Conservation (phyloP, 1,140 invertebrate genomes). For the Zaprionus camerounensis region DNA sequence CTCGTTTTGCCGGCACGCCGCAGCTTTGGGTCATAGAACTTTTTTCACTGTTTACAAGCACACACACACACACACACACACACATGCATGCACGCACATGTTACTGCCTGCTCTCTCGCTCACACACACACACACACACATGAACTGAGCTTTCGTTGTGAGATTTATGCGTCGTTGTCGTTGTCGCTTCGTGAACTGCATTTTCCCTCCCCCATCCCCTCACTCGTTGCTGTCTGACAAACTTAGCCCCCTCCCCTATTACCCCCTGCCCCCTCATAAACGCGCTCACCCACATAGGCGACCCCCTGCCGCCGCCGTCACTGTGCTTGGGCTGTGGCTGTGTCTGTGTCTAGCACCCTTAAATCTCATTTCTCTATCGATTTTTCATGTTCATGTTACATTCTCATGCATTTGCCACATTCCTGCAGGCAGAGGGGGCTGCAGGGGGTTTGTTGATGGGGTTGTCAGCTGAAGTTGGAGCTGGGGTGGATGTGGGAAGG, state of each 20-base stretch:
- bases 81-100: conserved; percentile 22
- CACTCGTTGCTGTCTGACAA: conserved; percentile 37
- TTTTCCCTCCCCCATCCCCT: conserved; percentile 19
- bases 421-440: neutral
- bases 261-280: neutral
- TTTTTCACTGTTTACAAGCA: conserved; percentile 74
- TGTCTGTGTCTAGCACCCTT: conserved; percentile 68
- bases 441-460: neutral
- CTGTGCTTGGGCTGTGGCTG: conserved; percentile 4
- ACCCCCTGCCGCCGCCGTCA: neutral
- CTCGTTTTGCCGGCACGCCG: conserved; percentile 44
- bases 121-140: conserved; percentile 29
- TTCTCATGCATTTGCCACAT: conserved; percentile 51
- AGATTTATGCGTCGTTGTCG: conserved; percentile 74
- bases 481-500: neutral
- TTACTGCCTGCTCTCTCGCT: conserved; percentile 13
- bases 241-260: conserved; percentile 17
- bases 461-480: neutral
- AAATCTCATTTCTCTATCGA: conserved; percentile 82
- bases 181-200: conserved; percentile 50
- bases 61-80: conserved; percentile 31
- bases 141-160: conserved; percentile 56
- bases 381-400: conserved; percentile 76
- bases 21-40: conserved; percentile 83
- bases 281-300: conserved; percentile 24